A percentile compares a stretch with the other conserved stretches of the same genome.
Conservation (phyloP, 1,140 invertebrate genomes). For the Ceratosolen fusciceps region DNA sequence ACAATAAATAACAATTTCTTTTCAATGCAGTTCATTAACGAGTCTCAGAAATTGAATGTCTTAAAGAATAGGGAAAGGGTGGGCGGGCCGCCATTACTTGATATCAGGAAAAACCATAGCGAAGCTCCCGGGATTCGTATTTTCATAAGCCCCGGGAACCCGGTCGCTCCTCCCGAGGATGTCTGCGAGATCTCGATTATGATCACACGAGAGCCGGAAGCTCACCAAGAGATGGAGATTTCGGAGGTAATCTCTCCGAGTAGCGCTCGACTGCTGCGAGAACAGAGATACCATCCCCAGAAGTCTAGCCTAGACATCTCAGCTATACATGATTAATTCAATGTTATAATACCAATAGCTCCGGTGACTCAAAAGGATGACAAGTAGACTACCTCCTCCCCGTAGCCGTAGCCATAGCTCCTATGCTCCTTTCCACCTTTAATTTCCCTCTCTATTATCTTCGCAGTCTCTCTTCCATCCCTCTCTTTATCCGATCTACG, state of each 20-base stretch:
- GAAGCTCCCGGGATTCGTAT: neutral
- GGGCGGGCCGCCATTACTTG: no score
- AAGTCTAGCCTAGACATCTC: neutral
- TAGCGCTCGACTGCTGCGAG: neutral
- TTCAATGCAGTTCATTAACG: no score
- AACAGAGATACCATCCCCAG: neutral
- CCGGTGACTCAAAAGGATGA: conserved; percentile 1
- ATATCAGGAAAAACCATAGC: neutral
- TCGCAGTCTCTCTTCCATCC: neutral
- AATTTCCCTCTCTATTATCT: neutral
- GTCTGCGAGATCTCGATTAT: conserved; percentile 3
- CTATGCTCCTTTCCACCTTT: neutral
- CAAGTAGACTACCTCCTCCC: conserved; percentile 40
- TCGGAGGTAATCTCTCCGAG: neutral
- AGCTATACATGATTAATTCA: conserved; percentile 12
- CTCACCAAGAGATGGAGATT: conserved; percentile 14
- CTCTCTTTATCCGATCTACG: neutral
- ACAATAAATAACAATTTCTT: no score
- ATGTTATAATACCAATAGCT: conserved; percentile 7
- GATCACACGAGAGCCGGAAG: neutral
- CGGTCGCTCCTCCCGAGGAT: neutral
- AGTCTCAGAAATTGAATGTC: neutral
- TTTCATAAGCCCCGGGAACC: neutral
- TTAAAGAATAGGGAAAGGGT: no score
- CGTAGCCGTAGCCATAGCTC: neutral